Conservation (phyloP, 2,113 vertebrate genomes). For the Oenanthe melanoleuca region DNA sequence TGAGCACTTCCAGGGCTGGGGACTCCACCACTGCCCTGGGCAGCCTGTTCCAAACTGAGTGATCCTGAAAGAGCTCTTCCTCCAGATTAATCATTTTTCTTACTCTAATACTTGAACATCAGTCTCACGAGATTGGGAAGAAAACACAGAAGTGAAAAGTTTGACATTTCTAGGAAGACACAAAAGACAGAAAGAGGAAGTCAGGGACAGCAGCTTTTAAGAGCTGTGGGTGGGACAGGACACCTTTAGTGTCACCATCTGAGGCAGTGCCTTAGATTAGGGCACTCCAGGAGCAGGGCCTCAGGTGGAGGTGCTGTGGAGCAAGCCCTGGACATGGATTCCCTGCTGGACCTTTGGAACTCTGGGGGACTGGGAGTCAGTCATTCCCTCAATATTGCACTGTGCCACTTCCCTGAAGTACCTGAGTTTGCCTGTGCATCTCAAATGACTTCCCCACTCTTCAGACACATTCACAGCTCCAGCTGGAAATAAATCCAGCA, state of each 20-base stretch:
- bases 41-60: neutral
- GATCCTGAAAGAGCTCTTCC: neutral
- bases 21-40: neutral
- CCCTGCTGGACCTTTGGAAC: neutral
- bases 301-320: neutral
- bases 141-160: neutral
- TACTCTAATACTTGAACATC: neutral
- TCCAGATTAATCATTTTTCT: neutral
- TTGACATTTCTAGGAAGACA: neutral
- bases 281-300: neutral
- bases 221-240: neutral
- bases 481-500: neutral
- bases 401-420: neutral
- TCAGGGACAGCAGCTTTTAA: neutral
- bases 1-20: neutral
- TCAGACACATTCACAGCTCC: neutral
- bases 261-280: neutral
- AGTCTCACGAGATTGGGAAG: neutral
- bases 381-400: neutral
- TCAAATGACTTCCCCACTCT: neutral
- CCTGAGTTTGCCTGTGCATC: neutral
- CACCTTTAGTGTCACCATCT: neutral
- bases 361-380: neutral
- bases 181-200: neutral
- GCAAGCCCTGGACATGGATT: neutral